A percentile compares a stretch with the other conserved stretches of the same genome.
phyloP scores from a whole-genome alignment of 2,113 vertebrate genomes.

The Scalopus aquaticus region DNA sequence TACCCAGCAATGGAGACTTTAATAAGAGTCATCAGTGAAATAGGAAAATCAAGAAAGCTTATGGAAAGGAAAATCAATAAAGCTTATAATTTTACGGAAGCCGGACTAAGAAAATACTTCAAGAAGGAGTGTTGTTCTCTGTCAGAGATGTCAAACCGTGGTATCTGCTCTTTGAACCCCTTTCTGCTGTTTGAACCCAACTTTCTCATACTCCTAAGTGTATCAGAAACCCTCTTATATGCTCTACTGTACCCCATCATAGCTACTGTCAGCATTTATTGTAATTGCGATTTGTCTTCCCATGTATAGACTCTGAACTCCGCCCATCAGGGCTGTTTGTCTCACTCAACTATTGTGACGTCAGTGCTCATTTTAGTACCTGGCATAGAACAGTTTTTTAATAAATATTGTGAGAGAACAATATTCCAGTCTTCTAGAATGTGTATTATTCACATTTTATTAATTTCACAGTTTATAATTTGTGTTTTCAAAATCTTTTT shows the following conservation, averaged over 20 bases:
- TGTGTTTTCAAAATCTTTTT: conserved; percentile 19
- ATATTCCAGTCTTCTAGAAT: background rate
- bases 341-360: background rate
- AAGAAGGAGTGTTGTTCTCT: background rate
- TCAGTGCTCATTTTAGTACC: background rate
- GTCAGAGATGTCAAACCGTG: background rate
- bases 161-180: background rate
- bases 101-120: background rate
- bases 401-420: background rate
- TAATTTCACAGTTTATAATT: background rate
- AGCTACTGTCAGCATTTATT: background rate
- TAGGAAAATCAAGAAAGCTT: background rate
- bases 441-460: background rate
- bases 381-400: background rate
- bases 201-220: background rate
- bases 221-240: background rate
- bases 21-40: background rate
- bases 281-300: background rate
- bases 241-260: background rate
- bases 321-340: background rate
- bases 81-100: background rate
- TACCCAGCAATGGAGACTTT: background rate
- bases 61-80: background rate
- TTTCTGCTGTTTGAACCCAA: background rate
- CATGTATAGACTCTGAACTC: background rate